phyloP scores from a whole-genome alignment of 2,888 invertebrate species.

The Tenthredo livida region DNA sequence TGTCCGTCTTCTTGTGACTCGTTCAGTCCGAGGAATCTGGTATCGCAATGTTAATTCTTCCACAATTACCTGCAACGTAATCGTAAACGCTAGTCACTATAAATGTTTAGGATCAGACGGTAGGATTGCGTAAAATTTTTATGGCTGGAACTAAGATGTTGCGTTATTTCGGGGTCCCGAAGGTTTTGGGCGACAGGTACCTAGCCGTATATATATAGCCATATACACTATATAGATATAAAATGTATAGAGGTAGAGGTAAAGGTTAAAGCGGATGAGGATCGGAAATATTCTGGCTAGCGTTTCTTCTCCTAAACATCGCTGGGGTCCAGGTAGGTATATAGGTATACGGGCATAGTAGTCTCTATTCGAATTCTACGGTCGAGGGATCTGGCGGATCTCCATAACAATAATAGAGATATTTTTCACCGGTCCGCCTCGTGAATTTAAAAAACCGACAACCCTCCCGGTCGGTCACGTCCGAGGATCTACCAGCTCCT shows the following conservation, averaged over 20 bases:
- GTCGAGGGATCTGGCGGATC: slow-evolving; percentile 61
- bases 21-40: neutral
- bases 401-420: slow-evolving; percentile 76
- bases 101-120: neutral
- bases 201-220: neutral
- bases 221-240: neutral
- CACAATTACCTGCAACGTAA: neutral
- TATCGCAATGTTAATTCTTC: neutral
- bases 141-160: slow-evolving; percentile 8
- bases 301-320: slow-evolving; percentile 3
- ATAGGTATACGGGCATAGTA: neutral
- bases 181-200: slow-evolving; percentile 11
- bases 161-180: slow-evolving; percentile 18
- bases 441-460: slow-evolving; percentile 66
- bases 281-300: slow-evolving; percentile 32
- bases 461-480: slow-evolving; percentile 44
- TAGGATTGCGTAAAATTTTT: slow-evolving; percentile 29
- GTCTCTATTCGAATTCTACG: slow-evolving; percentile 16
- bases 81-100: neutral
- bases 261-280: neutral
- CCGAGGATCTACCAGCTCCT: neutral
- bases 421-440: slow-evolving; percentile 65
- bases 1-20: neutral
- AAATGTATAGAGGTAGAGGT: neutral
- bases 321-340: slow-evolving; percentile 43